Percentiles rank a stretch among this genome's conserved stretches.
phyloP scores from a whole-genome alignment of 2,888 invertebrate species.

The Euplagia quadripunctaria region DNA sequence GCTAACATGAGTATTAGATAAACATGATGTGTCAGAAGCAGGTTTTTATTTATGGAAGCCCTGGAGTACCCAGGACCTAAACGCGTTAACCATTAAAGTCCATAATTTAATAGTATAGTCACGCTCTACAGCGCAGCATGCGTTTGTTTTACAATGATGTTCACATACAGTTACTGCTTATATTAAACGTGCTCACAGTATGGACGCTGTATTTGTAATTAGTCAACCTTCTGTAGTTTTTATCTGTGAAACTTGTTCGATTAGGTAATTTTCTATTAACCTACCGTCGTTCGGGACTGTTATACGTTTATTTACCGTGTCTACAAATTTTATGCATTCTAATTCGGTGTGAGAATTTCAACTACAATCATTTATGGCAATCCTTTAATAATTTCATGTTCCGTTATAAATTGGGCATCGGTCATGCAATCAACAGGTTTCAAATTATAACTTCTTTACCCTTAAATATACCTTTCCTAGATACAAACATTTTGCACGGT shows the following conservation, averaged over 20 bases:
- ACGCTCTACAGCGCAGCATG: slow-evolving; percentile 67
- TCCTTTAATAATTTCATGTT: not conserved
- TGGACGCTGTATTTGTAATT: slow-evolving; percentile 69
- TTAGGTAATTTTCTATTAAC: slow-evolving; percentile 36
- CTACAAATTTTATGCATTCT: slow-evolving; percentile 7
- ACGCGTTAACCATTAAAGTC: slow-evolving; percentile 61
- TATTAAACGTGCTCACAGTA: slow-evolving; percentile 63
- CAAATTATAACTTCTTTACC: not conserved
- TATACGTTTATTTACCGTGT: slow-evolving; percentile 30
- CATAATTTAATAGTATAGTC: slow-evolving; percentile 72
- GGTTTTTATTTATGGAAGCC: slow-evolving; percentile 35
- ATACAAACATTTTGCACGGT: no score
- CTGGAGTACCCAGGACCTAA: slow-evolving; percentile 51
- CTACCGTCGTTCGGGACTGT: slow-evolving; percentile 21
- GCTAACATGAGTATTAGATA: slow-evolving; percentile 6
- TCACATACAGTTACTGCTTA: slow-evolving; percentile 65
- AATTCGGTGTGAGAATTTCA: slow-evolving; percentile 30
- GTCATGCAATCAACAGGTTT: slow-evolving; percentile 3
- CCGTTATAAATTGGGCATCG: slow-evolving; percentile 31
- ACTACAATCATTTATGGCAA: not conserved
- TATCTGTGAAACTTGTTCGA: slow-evolving; percentile 43
- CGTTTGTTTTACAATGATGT: slow-evolving; percentile 76
- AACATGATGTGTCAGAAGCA: slow-evolving; percentile 35
- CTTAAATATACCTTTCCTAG: no score
- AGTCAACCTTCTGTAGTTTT: slow-evolving; percentile 44